A percentile compares a stretch with the other conserved stretches of the same genome.
These are phyloP conservation scores for Phacellophora camtschatica DNA, from an alignment of 30 jellyfish, hydroid and myxozoan genomes.

Conservation along the genomic window DNA sequence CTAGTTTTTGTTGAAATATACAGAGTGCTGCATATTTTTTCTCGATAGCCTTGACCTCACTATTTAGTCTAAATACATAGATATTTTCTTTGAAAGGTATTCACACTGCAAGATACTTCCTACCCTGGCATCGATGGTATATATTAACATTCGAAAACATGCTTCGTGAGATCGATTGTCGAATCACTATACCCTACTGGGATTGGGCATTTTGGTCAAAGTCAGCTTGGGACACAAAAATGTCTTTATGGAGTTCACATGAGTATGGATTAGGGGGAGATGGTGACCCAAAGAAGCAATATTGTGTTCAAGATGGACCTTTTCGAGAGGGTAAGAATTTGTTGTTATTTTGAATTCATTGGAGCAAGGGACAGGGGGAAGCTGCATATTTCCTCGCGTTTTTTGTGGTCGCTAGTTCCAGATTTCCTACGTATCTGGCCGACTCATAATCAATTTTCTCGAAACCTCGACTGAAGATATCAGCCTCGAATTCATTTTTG, in stretches of 20 bases:
- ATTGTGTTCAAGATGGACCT: conserved; percentile 89
- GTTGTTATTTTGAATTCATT: too few species aligned
- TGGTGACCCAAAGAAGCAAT: conserved; percentile 67
- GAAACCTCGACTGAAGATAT: too few species aligned
- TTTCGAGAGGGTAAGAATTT: conserved; percentile 36
- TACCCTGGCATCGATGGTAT: conserved; percentile 97
- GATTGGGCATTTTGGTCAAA: conserved; percentile 87
- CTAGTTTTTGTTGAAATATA: too few species aligned
- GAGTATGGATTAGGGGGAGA: conserved; percentile 88
- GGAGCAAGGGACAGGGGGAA: too few species aligned
- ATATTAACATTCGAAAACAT: conserved; percentile 70
- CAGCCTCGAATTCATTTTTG: too few species aligned
- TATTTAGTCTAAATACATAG: neutral
- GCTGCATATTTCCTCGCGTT: too few species aligned
- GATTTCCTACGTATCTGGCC: too few species aligned
- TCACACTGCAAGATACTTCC: conserved; percentile 52
- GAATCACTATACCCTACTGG: conserved; percentile 91
- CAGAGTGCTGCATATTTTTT: too few species aligned
- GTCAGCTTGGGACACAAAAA: conserved; percentile 59
- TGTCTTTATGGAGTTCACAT: conserved; percentile 69
- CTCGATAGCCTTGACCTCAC: too few species aligned
- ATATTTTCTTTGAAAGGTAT: conserved; percentile 8
- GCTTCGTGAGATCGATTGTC: conserved; percentile 80
- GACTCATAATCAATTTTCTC: too few species aligned
- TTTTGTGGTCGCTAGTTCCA: too few species aligned